A percentile compares a stretch with the other conserved stretches of the same genome.
phyloP scores from a whole-genome alignment of 2,797 vertebrate species.

The Coracias cyanogaster region DNA sequence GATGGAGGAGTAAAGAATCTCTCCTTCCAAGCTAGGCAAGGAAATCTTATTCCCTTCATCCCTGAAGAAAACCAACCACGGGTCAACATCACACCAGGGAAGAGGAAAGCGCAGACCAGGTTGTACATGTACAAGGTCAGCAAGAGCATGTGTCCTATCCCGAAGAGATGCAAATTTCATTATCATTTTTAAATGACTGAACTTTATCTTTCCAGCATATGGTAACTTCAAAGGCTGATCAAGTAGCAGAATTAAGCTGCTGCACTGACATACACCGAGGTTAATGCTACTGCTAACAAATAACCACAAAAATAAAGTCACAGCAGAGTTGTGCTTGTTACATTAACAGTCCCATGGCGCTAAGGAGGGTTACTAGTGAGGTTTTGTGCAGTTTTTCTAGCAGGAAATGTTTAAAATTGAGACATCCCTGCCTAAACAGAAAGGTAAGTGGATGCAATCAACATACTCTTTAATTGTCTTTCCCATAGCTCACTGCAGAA shows the following conservation, averaged over 20 bases:
- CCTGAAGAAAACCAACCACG: not conserved
- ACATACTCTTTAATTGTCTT: not conserved
- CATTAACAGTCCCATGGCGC: not conserved
- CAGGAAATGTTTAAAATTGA: not conserved
- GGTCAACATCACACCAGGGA: rapidly evolving
- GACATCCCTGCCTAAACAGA: not conserved
- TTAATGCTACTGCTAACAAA: not conserved
- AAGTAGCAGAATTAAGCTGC: not conserved
- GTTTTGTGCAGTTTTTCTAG: constrained; percentile 28
- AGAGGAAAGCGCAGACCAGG: not conserved
- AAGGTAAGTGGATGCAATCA: constrained; percentile 6
- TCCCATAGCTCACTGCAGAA: constrained; percentile 6
- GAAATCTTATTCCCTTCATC: not conserved
- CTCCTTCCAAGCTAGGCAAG: not conserved
- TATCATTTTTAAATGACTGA: not conserved
- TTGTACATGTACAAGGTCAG: rapidly evolving
- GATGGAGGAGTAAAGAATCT: not conserved
- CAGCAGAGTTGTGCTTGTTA: not conserved
- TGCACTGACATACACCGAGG: not conserved
- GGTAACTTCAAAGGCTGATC: not conserved
- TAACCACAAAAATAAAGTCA: not conserved
- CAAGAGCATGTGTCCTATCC: not conserved
- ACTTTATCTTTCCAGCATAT: not conserved
- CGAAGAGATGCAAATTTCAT: not conserved
- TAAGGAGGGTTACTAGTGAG: not conserved